Evolutionary conservation across 1,140 invertebrate genomes (phyloP).

Genomic region (Mactra quadrangularis): DNA sequence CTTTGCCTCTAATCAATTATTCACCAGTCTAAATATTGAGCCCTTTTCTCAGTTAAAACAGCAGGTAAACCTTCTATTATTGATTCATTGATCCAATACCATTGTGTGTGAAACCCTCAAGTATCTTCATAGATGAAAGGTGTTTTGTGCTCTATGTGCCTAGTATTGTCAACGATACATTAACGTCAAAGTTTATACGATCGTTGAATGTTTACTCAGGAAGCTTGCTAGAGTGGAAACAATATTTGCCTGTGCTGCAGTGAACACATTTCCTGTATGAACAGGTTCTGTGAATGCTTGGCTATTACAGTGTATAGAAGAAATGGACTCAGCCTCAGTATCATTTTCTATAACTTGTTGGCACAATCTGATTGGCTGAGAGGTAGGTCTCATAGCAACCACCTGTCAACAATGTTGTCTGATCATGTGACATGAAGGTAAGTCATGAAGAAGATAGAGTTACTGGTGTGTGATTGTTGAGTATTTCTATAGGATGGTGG

Average conservation of each 20-base stretch:
- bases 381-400: conserved; percentile 42
- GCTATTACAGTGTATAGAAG: no score
- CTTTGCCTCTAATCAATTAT: conserved; percentile 18
- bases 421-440: conserved; percentile 37
- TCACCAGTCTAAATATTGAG: conserved; percentile 20
- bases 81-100: conserved; percentile 42
- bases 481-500: conserved; percentile 13
- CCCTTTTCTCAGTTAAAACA: conserved; percentile 38
- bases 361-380: conserved; percentile 50
- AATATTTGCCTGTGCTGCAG: conserved; percentile 16
- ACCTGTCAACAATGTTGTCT: conserved; percentile 49
- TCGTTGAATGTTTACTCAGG: conserved; percentile 43
- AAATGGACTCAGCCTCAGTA: conserved; percentile 35
- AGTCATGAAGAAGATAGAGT: conserved; percentile 30
- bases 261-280: conserved; percentile 22
- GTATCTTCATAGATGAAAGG: not conserved
- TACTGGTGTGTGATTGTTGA: not conserved
- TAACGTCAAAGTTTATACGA: not conserved
- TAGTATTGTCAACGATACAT: conserved; percentile 21
- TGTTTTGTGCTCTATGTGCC: conserved; percentile 1
- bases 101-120: conserved; percentile 24
- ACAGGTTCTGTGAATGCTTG: not conserved
- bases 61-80: conserved; percentile 54
- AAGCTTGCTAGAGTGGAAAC: conserved; percentile 15
- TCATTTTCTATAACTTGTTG: conserved; percentile 21